These are phyloP conservation scores for Strigops habroptila DNA, from an alignment of 2,113 vertebrate species.

Conservation along the genomic window DNA sequence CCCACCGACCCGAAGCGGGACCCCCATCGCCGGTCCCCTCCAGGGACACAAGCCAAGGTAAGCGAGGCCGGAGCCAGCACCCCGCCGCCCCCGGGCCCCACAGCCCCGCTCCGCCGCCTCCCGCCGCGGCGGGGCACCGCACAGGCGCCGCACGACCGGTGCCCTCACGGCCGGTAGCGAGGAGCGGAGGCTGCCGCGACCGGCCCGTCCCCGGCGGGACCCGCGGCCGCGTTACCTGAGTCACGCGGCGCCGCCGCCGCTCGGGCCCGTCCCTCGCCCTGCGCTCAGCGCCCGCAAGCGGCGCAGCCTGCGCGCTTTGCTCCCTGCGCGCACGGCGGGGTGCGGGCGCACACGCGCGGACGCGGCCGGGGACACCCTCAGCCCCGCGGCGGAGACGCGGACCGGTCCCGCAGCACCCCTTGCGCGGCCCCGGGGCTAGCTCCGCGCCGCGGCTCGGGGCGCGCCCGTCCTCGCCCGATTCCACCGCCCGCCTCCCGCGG, in stretches of 20 bases:
- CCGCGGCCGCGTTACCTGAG: not conserved
- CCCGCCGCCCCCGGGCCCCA: too few species aligned
- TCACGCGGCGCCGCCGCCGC: not conserved
- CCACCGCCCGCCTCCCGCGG: not conserved
- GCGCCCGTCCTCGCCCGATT: too few species aligned
- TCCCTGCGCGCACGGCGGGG: not conserved
- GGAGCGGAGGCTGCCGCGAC: too few species aligned
- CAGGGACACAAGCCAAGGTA: not conserved
- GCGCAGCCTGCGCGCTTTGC: not conserved
- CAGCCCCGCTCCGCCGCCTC: not conserved
- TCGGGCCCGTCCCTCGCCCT: not conserved
- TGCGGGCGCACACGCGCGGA: not conserved
- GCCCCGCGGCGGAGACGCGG: not conserved
- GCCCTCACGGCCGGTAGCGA: not conserved
- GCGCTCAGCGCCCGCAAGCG: not conserved
- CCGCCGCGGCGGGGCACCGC: not conserved
- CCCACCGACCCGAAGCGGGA: not conserved
- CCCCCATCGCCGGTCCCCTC: not conserved
- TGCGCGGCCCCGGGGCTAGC: too few species aligned
- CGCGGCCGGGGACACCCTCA: too few species aligned
- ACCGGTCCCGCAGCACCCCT: not conserved
- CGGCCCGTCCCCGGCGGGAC: not conserved
- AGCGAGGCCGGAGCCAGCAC: not conserved
- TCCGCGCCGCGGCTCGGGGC: too few species aligned
- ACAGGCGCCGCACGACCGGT: not conserved